phyloP scores from a whole-genome alignment of 2,113 vertebrate genomes.

The Eurypyga helias region DNA sequence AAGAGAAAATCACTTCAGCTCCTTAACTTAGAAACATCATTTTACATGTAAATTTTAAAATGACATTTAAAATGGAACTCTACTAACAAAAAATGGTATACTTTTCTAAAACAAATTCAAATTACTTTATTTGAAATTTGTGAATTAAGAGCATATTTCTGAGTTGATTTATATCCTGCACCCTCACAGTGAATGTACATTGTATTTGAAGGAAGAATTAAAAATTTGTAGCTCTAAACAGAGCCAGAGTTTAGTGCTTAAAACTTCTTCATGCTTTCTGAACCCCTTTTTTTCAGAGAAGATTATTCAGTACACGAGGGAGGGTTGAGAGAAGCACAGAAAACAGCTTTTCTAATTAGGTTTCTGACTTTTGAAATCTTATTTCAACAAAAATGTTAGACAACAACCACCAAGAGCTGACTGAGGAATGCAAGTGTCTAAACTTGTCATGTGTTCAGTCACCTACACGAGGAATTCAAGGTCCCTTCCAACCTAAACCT shows the following conservation, averaged over 20 bases:
- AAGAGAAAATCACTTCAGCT: not conserved
- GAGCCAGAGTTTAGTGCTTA: not conserved
- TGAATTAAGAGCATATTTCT: not conserved
- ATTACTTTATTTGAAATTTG: not conserved
- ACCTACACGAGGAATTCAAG: not conserved
- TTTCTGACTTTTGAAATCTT: not conserved
- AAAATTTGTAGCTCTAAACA: constrained; percentile 6
- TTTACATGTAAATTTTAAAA: not conserved
- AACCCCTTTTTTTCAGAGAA: not conserved
- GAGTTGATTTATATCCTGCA: not conserved
- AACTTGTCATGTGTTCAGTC: rapidly evolving
- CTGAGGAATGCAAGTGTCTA: not conserved
- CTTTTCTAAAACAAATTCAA: not conserved
- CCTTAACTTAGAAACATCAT: not conserved
- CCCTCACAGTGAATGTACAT: not conserved
- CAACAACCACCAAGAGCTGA: not conserved
- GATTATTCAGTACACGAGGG: not conserved
- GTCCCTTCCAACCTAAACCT: no score
- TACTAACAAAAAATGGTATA: not conserved
- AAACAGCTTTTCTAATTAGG: not conserved
- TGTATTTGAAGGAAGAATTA: not conserved
- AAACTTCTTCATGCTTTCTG: not conserved
- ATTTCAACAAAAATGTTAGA: not conserved
- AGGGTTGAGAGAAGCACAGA: not conserved
- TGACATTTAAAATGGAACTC: not conserved